These are phyloP conservation scores for Griposia aprilina DNA, from an alignment of 2,888 invertebrate genomes.

Conservation along the genomic window DNA sequence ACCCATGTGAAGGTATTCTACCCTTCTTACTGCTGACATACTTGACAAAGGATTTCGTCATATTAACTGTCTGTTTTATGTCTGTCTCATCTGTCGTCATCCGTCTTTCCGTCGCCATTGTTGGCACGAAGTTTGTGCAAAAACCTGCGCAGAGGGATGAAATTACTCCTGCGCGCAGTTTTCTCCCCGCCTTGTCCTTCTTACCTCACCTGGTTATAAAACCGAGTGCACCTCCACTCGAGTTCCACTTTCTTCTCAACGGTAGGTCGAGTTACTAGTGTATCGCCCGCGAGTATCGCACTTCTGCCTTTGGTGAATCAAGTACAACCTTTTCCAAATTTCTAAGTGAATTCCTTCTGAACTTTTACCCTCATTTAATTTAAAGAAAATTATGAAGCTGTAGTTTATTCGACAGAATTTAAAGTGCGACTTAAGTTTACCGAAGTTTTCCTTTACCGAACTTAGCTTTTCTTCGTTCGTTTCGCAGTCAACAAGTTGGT, in stretches of 20 bases:
- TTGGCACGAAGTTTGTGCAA: conserved; percentile 67
- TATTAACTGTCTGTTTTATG: conserved; percentile 64
- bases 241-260: conserved; percentile 27
- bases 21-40: conserved; percentile 36
- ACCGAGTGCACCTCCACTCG: conserved; percentile 16
- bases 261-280: conserved; percentile 5
- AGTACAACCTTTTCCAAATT: neutral
- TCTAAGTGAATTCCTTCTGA: neutral
- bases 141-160: conserved; percentile 73
- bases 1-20: neutral
- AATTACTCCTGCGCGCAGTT: conserved; percentile 71
- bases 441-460: conserved; percentile 26
- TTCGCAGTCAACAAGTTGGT: conserved; percentile 7
- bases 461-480: conserved; percentile 12
- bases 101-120: conserved; percentile 75
- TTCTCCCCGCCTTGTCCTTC: conserved; percentile 63
- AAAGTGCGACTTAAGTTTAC: conserved; percentile 31
- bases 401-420: neutral
- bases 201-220: conserved; percentile 70
- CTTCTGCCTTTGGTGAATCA: conserved; percentile 15
- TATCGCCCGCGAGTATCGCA: conserved; percentile 12
- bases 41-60: conserved; percentile 65
- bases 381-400: neutral
- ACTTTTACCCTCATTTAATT: neutral
- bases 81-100: conserved; percentile 67